Conservation (phyloP, 1,140 invertebrate genomes). For the Scaptomyza hsui region DNA sequence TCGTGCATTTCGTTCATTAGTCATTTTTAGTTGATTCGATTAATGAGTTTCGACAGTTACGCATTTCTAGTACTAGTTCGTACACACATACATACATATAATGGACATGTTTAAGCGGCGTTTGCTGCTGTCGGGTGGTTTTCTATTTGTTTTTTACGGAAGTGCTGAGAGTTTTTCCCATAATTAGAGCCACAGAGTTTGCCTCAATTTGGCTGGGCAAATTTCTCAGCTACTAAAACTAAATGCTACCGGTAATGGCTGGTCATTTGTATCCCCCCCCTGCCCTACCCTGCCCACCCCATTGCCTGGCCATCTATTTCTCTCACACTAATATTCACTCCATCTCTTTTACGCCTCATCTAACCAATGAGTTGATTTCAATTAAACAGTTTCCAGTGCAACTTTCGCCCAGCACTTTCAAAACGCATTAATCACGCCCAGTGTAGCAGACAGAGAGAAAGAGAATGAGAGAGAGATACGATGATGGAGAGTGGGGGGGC, state of each 20-base stretch:
- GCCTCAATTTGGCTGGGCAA: slow-evolving; percentile 62
- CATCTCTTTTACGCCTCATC: not conserved
- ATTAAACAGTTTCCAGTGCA: slow-evolving; percentile 56
- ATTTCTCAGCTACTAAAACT: slow-evolving; percentile 75
- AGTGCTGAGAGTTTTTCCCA: slow-evolving; percentile 74
- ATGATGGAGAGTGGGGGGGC: too few relatives aligned
- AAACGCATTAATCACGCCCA: slow-evolving; percentile 62
- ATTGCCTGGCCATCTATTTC: slow-evolving; percentile 1
- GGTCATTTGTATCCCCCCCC: slow-evolving; percentile 51
- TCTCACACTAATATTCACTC: not conserved
- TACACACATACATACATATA: not conserved
- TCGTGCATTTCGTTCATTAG: slow-evolving; percentile 59
- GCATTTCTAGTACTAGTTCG: slow-evolving; percentile 43
- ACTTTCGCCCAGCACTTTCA: slow-evolving; percentile 59
- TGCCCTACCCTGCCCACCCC: not conserved
- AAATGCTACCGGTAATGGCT: slow-evolving; percentile 74
- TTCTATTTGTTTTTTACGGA: slow-evolving; percentile 68
- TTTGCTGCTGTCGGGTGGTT: slow-evolving; percentile 16
- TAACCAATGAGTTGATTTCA: slow-evolving; percentile 57
- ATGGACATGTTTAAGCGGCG: slow-evolving; percentile 11
- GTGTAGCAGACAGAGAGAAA: not conserved
- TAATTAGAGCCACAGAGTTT: slow-evolving; percentile 68
- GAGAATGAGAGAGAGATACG: not conserved
- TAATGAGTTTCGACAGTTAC: slow-evolving; percentile 77
- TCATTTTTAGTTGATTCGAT: slow-evolving; percentile 77